Base-by-base conservation (phyloP, 1,140 invertebrate species). In the Hydropsyche tenuis region DNA sequence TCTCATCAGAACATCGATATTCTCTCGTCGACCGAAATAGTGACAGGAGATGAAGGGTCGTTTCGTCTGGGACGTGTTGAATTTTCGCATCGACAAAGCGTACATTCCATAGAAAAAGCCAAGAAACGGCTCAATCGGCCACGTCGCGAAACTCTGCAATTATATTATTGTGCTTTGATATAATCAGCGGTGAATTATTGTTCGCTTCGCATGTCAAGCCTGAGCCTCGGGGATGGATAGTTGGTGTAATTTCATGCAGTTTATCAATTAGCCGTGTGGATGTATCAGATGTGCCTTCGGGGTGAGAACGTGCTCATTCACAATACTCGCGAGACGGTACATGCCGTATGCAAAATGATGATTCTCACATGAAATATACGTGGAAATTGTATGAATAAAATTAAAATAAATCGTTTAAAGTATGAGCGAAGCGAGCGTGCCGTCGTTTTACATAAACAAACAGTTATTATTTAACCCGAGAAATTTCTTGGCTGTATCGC, bases 1-100 rank as follows among this genome's bases (percentile, higher is more conserved):
- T 73, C 72, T 73, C 72, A 69, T 69, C 65, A 73, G 51, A 56
- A 20, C 72, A 62, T 64, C 62, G 71, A 73, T 73, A 64, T 64
- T 73, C 60, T 42, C 62, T 46, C 62, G 5, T 60, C 45, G 16
- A 37, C 22, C 62, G 60, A 73, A 48, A 51, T 45, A 45, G 48
- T 64, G 70, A 72, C 42, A 64, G 60, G 60, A 20, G 68, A 70
- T 56, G 68, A 70, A 56, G 48, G 63, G 20, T 23, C 63, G 3
- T 22, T 53, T 30, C 37, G 12, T 69, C 66, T 46, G 45, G 45
- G 16, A 68, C 64, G 43, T 69, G 66, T 42, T 18, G 27, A 63
- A 63, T 37, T 30, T 63, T 63, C 48, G 20, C 9, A 53, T 53
- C 20, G 48, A 53, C 9, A 53, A 18, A 18, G 9, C 9, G 3